Percentiles rank a stretch among this genome's conserved stretches.
These are phyloP conservation scores for Anthonomus grandis DNA, from an alignment of 1,140 invertebrate species.

Conservation along the genomic window DNA sequence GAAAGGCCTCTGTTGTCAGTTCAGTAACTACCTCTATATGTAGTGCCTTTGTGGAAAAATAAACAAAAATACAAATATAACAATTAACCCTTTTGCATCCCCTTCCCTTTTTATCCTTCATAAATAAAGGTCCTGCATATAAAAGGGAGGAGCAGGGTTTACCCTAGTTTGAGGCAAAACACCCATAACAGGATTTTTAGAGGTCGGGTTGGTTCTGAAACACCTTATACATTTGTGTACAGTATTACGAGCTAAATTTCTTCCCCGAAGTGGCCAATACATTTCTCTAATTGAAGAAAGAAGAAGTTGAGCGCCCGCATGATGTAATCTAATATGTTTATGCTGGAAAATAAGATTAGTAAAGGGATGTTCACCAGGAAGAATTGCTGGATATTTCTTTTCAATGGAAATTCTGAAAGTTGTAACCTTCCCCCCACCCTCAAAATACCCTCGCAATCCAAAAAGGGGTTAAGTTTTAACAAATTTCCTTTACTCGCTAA, in stretches of 20 bases:
- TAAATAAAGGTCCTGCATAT: too few relatives aligned
- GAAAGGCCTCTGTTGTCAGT: too few relatives aligned
- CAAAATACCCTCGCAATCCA: constrained; percentile 46
- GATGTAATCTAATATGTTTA: constrained; percentile 34
- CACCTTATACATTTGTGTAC: constrained; percentile 24
- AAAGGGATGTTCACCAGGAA: constrained; percentile 33
- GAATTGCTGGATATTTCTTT: constrained; percentile 40
- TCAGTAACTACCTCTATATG: too few relatives aligned
- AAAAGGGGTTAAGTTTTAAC: constrained; percentile 40
- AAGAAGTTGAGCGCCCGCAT: constrained; percentile 35
- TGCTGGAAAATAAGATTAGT: constrained; percentile 31
- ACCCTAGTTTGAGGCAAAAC: too few relatives aligned
- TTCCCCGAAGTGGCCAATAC: constrained; percentile 31
- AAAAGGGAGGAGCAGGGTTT: too few relatives aligned
- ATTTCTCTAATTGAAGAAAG: constrained; percentile 23
- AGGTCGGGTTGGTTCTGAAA: too few relatives aligned
- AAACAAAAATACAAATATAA: too few relatives aligned
- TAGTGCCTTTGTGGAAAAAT: too few relatives aligned
- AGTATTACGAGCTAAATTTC: constrained; percentile 19
- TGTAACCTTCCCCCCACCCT: constrained; percentile 48
- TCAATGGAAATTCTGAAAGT: constrained; percentile 31
- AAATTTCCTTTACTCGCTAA: too few relatives aligned
- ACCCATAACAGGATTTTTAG: too few relatives aligned
- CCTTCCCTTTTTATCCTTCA: too few relatives aligned
- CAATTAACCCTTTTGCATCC: too few relatives aligned